Conservation (phyloP, 1,140 invertebrate genomes). For the Tribolium madens region DNA sequence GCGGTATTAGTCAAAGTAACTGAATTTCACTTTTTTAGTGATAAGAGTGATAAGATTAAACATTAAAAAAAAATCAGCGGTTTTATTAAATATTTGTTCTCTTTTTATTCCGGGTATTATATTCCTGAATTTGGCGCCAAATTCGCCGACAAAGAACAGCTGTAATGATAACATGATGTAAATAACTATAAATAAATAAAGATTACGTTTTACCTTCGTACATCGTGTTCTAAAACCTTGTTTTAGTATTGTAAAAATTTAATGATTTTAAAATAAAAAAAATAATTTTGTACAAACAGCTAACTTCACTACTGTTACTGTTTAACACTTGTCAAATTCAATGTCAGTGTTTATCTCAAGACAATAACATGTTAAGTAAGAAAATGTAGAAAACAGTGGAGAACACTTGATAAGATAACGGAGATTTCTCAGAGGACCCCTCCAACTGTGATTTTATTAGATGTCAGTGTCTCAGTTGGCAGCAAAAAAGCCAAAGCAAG, state of each 20-base stretch:
- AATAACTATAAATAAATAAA: not conserved
- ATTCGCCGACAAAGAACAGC: not conserved
- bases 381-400: not conserved
- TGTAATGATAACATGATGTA: not conserved
- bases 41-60: not conserved
- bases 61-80: not conserved
- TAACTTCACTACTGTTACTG: conserved; percentile 2
- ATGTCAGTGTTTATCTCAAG: not conserved
- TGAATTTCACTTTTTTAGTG: not conserved
- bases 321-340: not conserved
- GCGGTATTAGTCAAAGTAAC: not conserved
- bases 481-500: not conserved
- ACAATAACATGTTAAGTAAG: not conserved
- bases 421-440: not conserved
- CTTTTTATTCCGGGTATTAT: not conserved
- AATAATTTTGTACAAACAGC: not conserved
- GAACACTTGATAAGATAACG: conserved; percentile 11
- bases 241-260: too few species aligned
- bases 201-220: not conserved
- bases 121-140: not conserved
- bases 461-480: not conserved
- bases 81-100: not conserved
- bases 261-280: too few species aligned
- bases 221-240: too few species aligned
- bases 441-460: not conserved